These are phyloP conservation scores for Chaetops frenatus DNA, from an alignment of 2,113 vertebrate species.

Conservation along the genomic window DNA sequence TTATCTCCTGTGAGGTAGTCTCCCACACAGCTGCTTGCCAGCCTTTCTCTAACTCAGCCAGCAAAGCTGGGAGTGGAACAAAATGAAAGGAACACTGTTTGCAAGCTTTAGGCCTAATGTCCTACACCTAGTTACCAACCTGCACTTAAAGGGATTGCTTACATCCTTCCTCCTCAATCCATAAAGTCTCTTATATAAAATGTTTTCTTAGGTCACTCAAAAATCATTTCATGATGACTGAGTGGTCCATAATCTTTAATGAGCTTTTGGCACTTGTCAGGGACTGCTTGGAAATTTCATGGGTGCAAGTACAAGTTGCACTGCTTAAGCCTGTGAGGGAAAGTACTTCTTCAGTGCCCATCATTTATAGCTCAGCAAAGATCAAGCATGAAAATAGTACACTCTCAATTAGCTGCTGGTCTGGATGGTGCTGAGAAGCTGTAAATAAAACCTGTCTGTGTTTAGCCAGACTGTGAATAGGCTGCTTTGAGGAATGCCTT, in stretches of 20 bases:
- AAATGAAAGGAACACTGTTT: not conserved
- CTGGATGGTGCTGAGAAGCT: not conserved
- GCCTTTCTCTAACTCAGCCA: not conserved
- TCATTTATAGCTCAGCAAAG: conserved; percentile 29
- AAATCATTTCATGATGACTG: not conserved
- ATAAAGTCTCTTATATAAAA: not conserved
- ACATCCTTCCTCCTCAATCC: not conserved
- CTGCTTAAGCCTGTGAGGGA: not conserved
- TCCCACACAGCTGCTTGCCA: not conserved
- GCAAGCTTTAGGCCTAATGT: not conserved
- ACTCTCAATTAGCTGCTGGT: not conserved
- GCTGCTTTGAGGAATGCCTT: not conserved
- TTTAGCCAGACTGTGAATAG: not conserved
- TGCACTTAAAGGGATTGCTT: not conserved
- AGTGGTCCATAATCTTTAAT: not conserved
- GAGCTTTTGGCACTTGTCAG: not conserved
- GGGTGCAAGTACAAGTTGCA: not conserved
- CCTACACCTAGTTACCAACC: not conserved
- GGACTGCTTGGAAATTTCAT: not conserved
- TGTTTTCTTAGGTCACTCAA: not conserved
- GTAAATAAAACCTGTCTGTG: not conserved
- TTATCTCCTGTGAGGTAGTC: not conserved
- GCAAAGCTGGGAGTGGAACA: conserved; percentile 1
- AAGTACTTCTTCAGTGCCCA: not conserved
- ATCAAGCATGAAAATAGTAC: conserved; percentile 42